Base-by-base conservation (phyloP, 2,113 vertebrate species). In the Salvelinus namaycush region DNA sequence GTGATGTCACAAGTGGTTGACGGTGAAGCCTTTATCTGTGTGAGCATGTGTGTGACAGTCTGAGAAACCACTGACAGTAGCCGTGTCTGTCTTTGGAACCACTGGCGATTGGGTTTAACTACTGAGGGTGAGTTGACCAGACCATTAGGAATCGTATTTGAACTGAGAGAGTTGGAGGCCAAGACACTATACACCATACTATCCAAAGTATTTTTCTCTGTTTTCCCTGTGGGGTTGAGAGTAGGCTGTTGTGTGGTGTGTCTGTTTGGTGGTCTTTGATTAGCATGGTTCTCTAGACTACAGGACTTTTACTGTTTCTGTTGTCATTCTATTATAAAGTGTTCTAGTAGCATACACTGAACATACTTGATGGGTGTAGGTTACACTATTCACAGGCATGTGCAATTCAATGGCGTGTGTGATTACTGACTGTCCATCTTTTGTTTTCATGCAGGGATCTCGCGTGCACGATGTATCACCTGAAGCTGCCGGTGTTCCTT, bases 1-100 rank as follows among this genome's bases (percentile, higher is more conserved):
- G 84, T 94, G 93, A 93, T 94, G 93, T 94, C 94, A 94, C 88
- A 85, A 90, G 88, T 89, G 91, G 84, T 87, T 86, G 82, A 81
- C 70, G 88, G 48, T 86, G 77, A 83, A 88, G 89, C 84, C 83
- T 94, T 93, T 94, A 94, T 93, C 87, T 87, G 84, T 83, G 83
- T 74, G 76, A 79, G 84, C 62, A 44, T 26, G 81, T 77, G 83
- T 75, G 64, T 87, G 87, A 80, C 77, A 75, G 81, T 68, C 83
- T 81, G 80, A 88, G 66, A 85, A 85, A 89, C 70, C 77, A 72
- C 72, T 77, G 84, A 84, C 81, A 75, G 85, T 82, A 87, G 66
- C 83, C 62, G 70, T 70, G 80, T 78, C 85, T 74, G 51, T 77
- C 79, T 83, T 54, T 60, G 84, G 78, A 91, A 87, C 79, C 74